Evolutionary conservation across 2,113 vertebrate species (phyloP), one percentile per base, ranked within the genome.

Genomic region (Phalacrocorax pelagicus): DNA sequence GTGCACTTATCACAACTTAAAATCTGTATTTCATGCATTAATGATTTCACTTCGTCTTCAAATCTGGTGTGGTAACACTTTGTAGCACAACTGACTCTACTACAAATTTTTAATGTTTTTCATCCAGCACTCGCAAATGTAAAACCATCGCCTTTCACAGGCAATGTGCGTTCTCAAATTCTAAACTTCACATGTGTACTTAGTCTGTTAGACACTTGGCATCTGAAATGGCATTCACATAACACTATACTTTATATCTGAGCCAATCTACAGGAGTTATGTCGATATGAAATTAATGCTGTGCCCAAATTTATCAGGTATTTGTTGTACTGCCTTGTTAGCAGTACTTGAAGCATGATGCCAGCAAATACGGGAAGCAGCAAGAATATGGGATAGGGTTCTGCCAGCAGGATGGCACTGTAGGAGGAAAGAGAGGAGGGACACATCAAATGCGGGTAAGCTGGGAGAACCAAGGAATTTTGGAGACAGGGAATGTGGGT

Each of bases 11-110:
- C 9, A 75, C 26, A 82, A 91, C 18, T 77, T 92, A 71, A 91
- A 94, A 77, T 88, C 26, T 77, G 22, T 85, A 92, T 90, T 90
- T 94, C 78, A 78, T 42, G 63, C 71, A 78, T 63, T 88, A 94
- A 59, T 27, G 12, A 89, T 75, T 87, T 84, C 0, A 2, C 65
- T 95, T 73, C 69, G 15, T 66, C 74, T 92, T 91, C 58, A 52
- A 14, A 80, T 66, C 47, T 77, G 51, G 23, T 62, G 18, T 30
- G 63, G 42, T 55, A 92, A 86, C 9, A 66, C 46, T 71, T 20
- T 29, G 21, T 58, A 92, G 62, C 24, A 69, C 29, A 90, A 84
- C n/a, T 62, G 83, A 73, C 9, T 70, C 34, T 18, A 70, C 40
- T 17, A 44, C 8, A 20, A 23, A 11, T 49, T 51, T 58, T 44